Percentiles rank a stretch among this genome's conserved stretches.
Conservation (phyloP, 2,888 invertebrate species). For the Cataglyphis altisquamis region DNA sequence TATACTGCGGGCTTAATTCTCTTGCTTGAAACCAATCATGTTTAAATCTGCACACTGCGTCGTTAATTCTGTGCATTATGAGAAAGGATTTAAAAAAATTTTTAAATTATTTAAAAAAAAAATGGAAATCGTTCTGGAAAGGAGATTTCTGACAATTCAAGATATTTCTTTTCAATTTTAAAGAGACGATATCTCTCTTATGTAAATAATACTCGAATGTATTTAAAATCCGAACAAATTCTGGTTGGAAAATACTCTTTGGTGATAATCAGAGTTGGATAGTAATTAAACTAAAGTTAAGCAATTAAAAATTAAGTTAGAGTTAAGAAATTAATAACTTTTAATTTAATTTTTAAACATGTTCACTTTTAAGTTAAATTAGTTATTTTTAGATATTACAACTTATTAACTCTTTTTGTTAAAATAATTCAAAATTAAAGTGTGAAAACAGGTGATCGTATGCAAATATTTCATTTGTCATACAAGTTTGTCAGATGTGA, state of each 20-base stretch:
- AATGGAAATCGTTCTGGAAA: neutral
- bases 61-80: constrained; percentile 31
- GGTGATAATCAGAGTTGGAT: neutral
- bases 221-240: neutral
- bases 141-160: neutral
- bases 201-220: neutral
- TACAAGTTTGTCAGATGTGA: too few species aligned
- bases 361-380: too few species aligned
- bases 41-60: neutral
- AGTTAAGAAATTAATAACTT: too few species aligned
- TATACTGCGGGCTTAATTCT: constrained; percentile 25
- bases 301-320: too few species aligned
- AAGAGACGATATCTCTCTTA: neutral
- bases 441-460: too few species aligned
- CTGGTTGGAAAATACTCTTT: constrained; percentile 1
- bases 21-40: neutral
- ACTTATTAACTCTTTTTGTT: too few species aligned
- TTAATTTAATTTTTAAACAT: too few species aligned
- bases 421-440: too few species aligned
- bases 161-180: neutral
- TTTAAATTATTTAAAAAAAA: neutral
- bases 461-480: too few species aligned
- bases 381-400: too few species aligned
- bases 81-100: neutral
- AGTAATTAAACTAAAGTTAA: too few species aligned